Evolutionary conservation across 2,888 invertebrate genomes (phyloP).

Genomic region (Bibio marci): DNA sequence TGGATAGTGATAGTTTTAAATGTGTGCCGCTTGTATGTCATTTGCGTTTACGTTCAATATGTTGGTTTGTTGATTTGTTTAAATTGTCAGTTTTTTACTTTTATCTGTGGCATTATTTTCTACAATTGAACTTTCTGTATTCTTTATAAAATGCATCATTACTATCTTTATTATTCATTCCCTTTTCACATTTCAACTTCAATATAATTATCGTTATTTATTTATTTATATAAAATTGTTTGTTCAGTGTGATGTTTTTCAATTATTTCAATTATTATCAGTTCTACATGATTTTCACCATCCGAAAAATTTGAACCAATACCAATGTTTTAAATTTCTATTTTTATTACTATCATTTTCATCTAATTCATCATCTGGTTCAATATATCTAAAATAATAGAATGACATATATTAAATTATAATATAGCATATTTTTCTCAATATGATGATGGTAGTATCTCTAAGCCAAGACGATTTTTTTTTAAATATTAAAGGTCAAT

Average conservation of each 20-base stretch:
- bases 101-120: too few species aligned
- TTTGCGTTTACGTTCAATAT: slow-evolving; percentile 57
- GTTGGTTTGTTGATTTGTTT: slow-evolving; percentile 45
- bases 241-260: slow-evolving; percentile 19
- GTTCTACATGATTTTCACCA: background rate
- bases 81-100: too few species aligned
- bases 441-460: too few species aligned
- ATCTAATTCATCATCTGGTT: slow-evolving; percentile 31
- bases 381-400: slow-evolving; percentile 31
- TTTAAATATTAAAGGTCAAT: too few species aligned
- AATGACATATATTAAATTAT: slow-evolving; percentile 21
- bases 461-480: too few species aligned
- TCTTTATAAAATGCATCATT: slow-evolving; percentile 13
- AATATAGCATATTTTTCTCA: too few species aligned
- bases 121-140: slow-evolving; percentile 11
- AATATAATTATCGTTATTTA: slow-evolving; percentile 20
- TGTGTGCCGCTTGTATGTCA: slow-evolving; percentile 68
- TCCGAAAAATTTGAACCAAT: slow-evolving; percentile 34
- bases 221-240: slow-evolving; percentile 18
- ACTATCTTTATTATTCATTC: slow-evolving; percentile 13
- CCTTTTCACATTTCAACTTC: slow-evolving; percentile 21
- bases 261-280: background rate
- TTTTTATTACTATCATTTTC: slow-evolving; percentile 29
- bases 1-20: slow-evolving; percentile 75
- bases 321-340: slow-evolving; percentile 55